phyloP scores from a whole-genome alignment of 2,113 vertebrate genomes.

The Nothoprocta perdicaria region DNA sequence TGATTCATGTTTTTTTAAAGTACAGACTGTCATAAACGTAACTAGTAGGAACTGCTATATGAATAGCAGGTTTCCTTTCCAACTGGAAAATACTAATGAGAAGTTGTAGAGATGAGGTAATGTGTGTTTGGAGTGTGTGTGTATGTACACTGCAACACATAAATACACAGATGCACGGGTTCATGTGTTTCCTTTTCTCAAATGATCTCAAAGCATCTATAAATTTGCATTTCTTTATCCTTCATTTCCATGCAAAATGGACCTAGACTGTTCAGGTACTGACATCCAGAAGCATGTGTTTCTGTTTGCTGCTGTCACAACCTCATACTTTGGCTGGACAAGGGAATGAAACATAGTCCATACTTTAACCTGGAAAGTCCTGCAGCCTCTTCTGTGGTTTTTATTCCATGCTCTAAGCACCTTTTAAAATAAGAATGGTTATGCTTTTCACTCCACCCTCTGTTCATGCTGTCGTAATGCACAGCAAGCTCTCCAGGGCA shows the following conservation, averaged over 20 bases:
- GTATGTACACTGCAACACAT: accelerated
- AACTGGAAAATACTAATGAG: background rate
- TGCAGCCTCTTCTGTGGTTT: background rate
- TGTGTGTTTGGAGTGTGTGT: background rate
- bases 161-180: background rate
- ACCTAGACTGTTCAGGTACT: too few relatives aligned
- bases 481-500: background rate
- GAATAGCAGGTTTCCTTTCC: background rate
- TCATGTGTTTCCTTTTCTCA: background rate
- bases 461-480: background rate
- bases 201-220: accelerated
- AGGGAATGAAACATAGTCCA: background rate
- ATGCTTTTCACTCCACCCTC: background rate
- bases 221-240: background rate
- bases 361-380: background rate
- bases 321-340: background rate
- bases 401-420: background rate
- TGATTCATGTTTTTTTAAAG: background rate
- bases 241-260: background rate
- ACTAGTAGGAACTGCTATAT: background rate
- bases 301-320: background rate
- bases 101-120: background rate
- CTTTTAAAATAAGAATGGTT: background rate
- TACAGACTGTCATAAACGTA: background rate
- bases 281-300: background rate